Evolutionary conservation across 1,140 invertebrate genomes (phyloP).

Genomic region (Rhopalosiphum maidis): DNA sequence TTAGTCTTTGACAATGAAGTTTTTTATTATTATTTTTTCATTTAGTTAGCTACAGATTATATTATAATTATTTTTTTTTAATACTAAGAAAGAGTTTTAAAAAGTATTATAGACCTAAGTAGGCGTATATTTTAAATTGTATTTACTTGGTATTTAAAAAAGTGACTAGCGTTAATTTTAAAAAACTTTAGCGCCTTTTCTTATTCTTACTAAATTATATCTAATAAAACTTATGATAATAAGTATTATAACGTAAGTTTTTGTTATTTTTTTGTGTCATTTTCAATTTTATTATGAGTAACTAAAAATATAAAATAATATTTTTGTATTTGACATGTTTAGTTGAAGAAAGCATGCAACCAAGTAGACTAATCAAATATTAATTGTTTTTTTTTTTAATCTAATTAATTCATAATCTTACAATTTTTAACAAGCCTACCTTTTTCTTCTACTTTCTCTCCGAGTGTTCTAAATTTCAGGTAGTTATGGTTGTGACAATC

Average conservation of each 20-base stretch:
- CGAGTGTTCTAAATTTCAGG: not conserved
- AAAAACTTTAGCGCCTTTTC: too few relatives aligned
- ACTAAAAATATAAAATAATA: too few relatives aligned
- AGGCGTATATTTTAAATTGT: not conserved
- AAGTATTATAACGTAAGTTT: too few relatives aligned
- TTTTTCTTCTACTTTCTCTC: not conserved
- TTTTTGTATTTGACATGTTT: not conserved
- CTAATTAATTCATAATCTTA: not conserved
- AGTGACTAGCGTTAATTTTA: not conserved
- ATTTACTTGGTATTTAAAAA: not conserved
- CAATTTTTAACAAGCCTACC: not conserved
- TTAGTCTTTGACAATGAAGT: too few relatives aligned
- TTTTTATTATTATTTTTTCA: too few relatives aligned
- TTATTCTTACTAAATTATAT: too few relatives aligned
- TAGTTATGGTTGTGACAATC: not conserved
- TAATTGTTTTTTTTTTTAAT: too few relatives aligned
- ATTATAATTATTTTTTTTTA: too few relatives aligned
- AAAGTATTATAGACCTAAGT: not conserved
- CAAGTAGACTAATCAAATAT: not conserved
- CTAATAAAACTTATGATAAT: too few relatives aligned
- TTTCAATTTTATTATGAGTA: not conserved
- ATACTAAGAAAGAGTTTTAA: not conserved
- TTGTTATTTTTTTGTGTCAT: too few relatives aligned
- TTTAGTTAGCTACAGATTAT: too few relatives aligned
- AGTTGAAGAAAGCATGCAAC: not conserved